Evolutionary conservation across 2,888 invertebrate species (phyloP), one percentile per base, ranked within the genome.

Genomic region (Antheraea yamamai): DNA sequence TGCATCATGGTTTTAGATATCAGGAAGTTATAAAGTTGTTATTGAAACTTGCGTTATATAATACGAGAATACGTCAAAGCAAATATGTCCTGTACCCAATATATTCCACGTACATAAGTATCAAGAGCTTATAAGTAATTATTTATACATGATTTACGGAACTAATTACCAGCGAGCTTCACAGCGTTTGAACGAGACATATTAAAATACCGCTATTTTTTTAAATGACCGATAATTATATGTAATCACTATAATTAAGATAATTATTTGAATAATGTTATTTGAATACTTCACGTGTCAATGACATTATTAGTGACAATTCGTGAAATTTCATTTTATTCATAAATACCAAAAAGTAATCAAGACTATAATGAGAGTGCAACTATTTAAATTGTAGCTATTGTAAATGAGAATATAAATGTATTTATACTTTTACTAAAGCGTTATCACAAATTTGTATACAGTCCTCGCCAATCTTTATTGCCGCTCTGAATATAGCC

Each of bases 101-200:
- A 55, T 20, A 20, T 55, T 12, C 61, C 23, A n/a, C 20, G 0
- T n/a, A 58, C n/a, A 64, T 10, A 23, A 10, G 26, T 70, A 74
- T 58, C 7, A 55, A 18, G 47, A 47, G 64, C 35, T 4, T 47
- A 6, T 55, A 8, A 39, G 39, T 73, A 61, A 16, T 61, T 35
- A 55, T 55, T 4, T 55, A 20, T 55, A n/a, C 12, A 51, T 47
- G 47, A 82, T 86, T 86, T 83, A 87, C 86, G 84, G 35, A 84
- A 75, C 55, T 85, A 77, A 77, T 79, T 82, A 72, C 77, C 80
- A 0, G 80, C 70, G 18, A 78, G 71, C 79, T 81, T 86, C 12
- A 79, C 75, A 58, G 78, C 47, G 70, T 81, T 83, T 70, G 74
- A 47, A 12, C 80, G 74, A 16, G 79, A 66, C 84, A 85, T 85